Percentiles rank a stretch among this genome's conserved stretches.
These are phyloP conservation scores for Cynopterus brachyotis DNA, from an alignment of 2,113 vertebrate genomes.

Conservation along the genomic window DNA sequence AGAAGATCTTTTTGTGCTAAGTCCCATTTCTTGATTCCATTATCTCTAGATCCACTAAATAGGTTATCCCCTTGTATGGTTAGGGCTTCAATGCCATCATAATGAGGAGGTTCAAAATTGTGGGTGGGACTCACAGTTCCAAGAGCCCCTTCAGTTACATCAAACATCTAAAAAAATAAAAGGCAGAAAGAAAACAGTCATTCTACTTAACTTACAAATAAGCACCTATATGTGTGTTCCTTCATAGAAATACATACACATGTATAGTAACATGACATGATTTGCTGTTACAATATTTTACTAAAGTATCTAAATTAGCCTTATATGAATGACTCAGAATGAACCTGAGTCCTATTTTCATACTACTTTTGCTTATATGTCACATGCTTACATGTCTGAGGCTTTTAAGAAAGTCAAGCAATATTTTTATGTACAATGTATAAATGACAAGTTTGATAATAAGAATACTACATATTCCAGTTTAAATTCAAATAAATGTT, in stretches of 20 bases:
- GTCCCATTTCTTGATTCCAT: constrained; percentile 96
- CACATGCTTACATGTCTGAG: not conserved
- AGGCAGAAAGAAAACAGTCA: not conserved
- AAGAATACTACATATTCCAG: not conserved
- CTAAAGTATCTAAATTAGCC: not conserved
- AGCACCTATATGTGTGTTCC: not conserved
- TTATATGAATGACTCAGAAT: not conserved
- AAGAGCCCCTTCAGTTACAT: constrained; percentile 93
- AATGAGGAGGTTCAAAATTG: constrained; percentile 93
- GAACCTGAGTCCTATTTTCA: not conserved
- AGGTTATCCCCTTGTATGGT: constrained; percentile 89
- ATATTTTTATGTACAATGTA: not conserved
- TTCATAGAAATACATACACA: not conserved
- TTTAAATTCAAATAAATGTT: not conserved
- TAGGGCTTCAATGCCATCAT: constrained; percentile 94
- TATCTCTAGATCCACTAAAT: constrained; percentile 95
- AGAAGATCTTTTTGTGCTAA: constrained; percentile 91
- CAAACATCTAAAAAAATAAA: constrained; percentile 90
- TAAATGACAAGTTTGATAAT: not conserved
- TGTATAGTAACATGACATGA: not conserved
- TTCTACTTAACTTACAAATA: not conserved
- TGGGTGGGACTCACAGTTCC: constrained; percentile 91
- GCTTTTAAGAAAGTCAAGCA: not conserved
- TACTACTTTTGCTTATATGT: not conserved
- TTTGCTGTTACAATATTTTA: not conserved